Evolutionary conservation across 2,797 vertebrate species (phyloP), one percentile per base, ranked within the genome.

Genomic region (Lacerta viridis): DNA sequence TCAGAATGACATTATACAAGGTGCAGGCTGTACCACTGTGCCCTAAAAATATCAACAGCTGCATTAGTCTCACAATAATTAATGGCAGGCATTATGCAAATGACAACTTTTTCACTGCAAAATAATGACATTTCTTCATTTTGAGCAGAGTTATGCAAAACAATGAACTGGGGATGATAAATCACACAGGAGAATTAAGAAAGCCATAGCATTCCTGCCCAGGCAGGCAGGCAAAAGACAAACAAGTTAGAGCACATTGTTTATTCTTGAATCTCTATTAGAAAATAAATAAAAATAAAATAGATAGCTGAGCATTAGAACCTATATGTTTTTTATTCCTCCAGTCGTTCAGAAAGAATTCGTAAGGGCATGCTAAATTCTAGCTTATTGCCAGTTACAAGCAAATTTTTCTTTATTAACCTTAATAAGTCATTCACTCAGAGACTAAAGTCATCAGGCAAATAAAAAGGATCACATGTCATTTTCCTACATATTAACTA

Each of bases 71-170:
- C 96, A 96, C 96, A 96, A 97, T 98, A 98, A 98, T 98, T 98
- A 98, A 97, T 98, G 97, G 96, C 96, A 97, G 97, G 96, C 97
- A 98, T 98, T 98, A 98, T 97, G 97, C 97, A 97, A 97, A 98
- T 97, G 97, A 97, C 97, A 97, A 97, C 95, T 97, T 97, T 97
- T 97, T 97, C 97, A 91, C 97, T 96, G 96, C 96, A 97, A 97
- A 97, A 97, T 97, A 97, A 98, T 97, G 97, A 97, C 97, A 97
- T 97, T 98, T 97, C 97, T 97, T 97, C 97, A 97, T 98, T 97
- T 97, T 97, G 96, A 97, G 95, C 96, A 94, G 96, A 97, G 96
- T 97, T 97, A 97, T 97, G 97, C 97, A 97, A 98, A 97, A 97
- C 97, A 98, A 97, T 97, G 96, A 97, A 97, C 97, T 97, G 96